Evolutionary conservation across 92 coral and sea anemone genomes (phyloP).

Genomic region (Hydrozoanthus gracilis): DNA sequence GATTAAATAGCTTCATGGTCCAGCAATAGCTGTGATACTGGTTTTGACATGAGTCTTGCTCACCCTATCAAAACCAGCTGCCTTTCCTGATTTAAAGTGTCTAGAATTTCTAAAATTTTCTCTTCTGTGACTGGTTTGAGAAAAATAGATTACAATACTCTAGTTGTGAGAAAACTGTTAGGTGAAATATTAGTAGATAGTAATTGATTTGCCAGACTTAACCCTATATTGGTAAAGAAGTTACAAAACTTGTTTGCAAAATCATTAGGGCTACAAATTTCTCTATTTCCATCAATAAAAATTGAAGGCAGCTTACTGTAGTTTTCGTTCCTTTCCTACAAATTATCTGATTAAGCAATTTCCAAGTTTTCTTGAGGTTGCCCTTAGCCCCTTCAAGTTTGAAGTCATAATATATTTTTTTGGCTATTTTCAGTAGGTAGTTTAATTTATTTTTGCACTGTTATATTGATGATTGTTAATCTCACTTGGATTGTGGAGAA

Average conservation of each 20-base stretch:
- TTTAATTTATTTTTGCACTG: constrained; percentile 22
- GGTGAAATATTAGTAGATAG: constrained; percentile 2
- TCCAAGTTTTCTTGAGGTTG: constrained; percentile 29
- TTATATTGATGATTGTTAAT: constrained; percentile 31
- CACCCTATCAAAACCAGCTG: constrained; percentile 25
- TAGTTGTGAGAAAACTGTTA: constrained; percentile 17
- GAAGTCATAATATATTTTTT: constrained; percentile 24
- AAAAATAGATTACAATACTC: constrained; percentile 8
- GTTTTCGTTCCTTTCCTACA: background rate
- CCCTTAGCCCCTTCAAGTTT: constrained; percentile 20
- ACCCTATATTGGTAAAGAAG: constrained; percentile 19
- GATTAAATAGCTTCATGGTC: constrained; percentile 19
- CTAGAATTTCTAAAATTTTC: constrained; percentile 15
- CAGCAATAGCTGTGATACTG: constrained; percentile 25
- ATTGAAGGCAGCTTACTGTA: constrained; percentile 2
- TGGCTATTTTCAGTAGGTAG: constrained; percentile 11
- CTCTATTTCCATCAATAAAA: constrained; percentile 34
- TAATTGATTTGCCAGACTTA: constrained; percentile 26
- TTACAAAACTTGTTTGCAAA: constrained; percentile 30
- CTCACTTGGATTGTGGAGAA: constrained; percentile 28
- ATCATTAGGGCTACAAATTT: constrained; percentile 8
- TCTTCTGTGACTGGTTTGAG: constrained; percentile 27
- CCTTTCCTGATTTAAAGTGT: constrained; percentile 13
- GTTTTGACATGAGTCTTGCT: constrained; percentile 19
- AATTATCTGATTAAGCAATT: constrained; percentile 16